phyloP scores from a whole-genome alignment of 2,797 vertebrate genomes.

The Neoniphon sammara region DNA sequence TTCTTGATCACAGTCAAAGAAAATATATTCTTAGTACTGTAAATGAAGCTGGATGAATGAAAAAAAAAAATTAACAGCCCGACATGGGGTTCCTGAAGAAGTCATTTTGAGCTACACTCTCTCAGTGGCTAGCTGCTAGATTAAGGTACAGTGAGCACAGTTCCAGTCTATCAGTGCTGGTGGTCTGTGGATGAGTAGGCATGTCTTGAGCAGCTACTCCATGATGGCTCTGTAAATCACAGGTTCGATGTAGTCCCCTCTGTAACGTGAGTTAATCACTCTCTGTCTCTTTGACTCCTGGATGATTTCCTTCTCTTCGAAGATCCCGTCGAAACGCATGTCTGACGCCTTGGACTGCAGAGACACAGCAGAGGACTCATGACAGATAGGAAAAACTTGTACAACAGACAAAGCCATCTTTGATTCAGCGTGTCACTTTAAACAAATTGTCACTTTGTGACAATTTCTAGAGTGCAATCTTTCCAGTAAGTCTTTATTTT shows the following conservation, averaged over 20 bases:
- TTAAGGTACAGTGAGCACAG: constrained; percentile 56
- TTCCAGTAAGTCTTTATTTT: too few species aligned
- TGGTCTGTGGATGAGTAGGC: constrained; percentile 43
- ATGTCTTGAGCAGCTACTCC: constrained; percentile 84
- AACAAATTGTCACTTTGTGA: too few species aligned
- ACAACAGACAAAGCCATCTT: too few species aligned
- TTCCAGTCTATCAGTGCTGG: constrained; percentile 68
- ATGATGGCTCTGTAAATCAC: constrained; percentile 98
- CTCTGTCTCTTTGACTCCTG: constrained; percentile 95
- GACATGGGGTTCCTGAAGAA: constrained; percentile 47
- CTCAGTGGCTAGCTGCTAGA: constrained; percentile 57
- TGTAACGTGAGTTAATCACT: constrained; percentile 97
- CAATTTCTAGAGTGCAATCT: too few species aligned
- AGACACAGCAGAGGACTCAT: constrained; percentile 23
- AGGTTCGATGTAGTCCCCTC: constrained; percentile 98
- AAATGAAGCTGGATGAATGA: constrained; percentile 3
- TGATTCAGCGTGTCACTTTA: too few species aligned
- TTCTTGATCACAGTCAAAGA: constrained; percentile 14
- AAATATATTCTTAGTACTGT: constrained; percentile 1
- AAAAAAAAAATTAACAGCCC: constrained; percentile 29
- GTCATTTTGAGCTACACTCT: constrained; percentile 54
- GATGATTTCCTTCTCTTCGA: constrained; percentile 95
- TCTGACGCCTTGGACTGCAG: constrained; percentile 95
- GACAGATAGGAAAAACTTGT: background rate
- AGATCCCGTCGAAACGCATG: constrained; percentile 99